Evolutionary conservation across 2,797 vertebrate genomes (phyloP).

Genomic region (Rachycentron canadum): DNA sequence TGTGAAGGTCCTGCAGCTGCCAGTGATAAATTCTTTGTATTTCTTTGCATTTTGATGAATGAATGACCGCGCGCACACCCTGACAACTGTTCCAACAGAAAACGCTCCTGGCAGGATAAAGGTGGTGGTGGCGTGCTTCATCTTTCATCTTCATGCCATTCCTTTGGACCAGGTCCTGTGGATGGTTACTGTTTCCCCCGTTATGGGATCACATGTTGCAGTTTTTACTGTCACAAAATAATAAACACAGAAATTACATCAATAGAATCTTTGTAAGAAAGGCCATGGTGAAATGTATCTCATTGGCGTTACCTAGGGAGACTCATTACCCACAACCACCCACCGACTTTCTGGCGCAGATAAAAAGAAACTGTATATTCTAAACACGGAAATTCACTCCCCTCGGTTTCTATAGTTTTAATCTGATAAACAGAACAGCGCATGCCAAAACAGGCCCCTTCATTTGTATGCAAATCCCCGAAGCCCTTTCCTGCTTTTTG

Average conservation of each 20-base stretch:
- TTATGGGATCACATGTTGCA: constrained; percentile 43
- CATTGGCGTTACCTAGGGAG: constrained; percentile 60
- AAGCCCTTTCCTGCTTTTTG: constrained; percentile 56
- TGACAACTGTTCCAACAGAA: constrained; percentile 14
- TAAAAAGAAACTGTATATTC: constrained; percentile 72
- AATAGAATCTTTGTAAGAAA: constrained; percentile 48
- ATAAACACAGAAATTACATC: constrained; percentile 55
- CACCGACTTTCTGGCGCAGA: constrained; percentile 54
- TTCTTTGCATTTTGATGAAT: constrained; percentile 14
- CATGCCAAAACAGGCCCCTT: constrained; percentile 75
- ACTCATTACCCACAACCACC: constrained; percentile 69
- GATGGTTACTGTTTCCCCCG: constrained; percentile 35
- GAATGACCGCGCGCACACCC: not conserved
- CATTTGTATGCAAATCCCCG: constrained; percentile 76
- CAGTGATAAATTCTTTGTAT: not conserved
- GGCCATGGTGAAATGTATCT: constrained; percentile 50
- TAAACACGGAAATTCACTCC: constrained; percentile 58
- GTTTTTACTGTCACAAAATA: constrained; percentile 51
- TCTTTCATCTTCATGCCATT: constrained; percentile 44
- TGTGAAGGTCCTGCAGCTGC: constrained; percentile 7
- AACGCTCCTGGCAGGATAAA: constrained; percentile 25
- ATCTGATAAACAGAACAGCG: constrained; percentile 74
- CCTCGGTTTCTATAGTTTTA: constrained; percentile 73
- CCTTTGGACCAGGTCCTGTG: constrained; percentile 29
- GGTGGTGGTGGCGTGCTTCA: not conserved